These are phyloP conservation scores for Rousettus madagascariensis DNA, from an alignment of 2,797 vertebrate species.

Conservation along the genomic window DNA sequence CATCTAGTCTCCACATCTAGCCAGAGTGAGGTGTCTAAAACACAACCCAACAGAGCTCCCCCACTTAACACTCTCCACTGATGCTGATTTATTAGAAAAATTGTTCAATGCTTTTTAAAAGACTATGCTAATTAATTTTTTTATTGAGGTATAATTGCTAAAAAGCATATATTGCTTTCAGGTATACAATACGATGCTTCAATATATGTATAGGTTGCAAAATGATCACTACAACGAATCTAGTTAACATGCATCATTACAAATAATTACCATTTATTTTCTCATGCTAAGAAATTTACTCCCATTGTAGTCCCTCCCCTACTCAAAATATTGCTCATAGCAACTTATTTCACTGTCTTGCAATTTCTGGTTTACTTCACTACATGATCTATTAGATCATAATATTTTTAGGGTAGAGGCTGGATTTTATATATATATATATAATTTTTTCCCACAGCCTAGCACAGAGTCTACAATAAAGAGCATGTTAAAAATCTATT, in stretches of 20 bases:
- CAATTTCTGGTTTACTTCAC: neutral
- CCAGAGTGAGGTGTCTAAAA: neutral
- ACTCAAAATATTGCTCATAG: neutral
- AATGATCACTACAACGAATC: neutral
- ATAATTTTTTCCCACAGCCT: neutral
- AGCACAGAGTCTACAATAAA: neutral
- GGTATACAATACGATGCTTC: neutral
- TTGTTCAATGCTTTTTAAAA: neutral
- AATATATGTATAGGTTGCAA: neutral
- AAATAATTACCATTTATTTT: neutral
- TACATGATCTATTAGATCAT: neutral
- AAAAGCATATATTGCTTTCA: neutral
- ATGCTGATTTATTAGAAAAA: neutral
- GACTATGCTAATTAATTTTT: neutral
- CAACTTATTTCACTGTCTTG: neutral
- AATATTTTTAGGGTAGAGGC: neutral
- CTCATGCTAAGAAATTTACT: neutral
- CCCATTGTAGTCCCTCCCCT: too few species aligned
- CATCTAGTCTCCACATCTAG: neutral
- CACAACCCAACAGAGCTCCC: rapidly evolving
- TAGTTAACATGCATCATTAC: neutral
- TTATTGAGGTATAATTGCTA: neutral
- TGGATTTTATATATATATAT: neutral
- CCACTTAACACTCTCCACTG: too few species aligned
- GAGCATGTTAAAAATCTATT: neutral